phyloP scores from a whole-genome alignment of 2,888 invertebrate genomes.

The Julus scandinavius region DNA sequence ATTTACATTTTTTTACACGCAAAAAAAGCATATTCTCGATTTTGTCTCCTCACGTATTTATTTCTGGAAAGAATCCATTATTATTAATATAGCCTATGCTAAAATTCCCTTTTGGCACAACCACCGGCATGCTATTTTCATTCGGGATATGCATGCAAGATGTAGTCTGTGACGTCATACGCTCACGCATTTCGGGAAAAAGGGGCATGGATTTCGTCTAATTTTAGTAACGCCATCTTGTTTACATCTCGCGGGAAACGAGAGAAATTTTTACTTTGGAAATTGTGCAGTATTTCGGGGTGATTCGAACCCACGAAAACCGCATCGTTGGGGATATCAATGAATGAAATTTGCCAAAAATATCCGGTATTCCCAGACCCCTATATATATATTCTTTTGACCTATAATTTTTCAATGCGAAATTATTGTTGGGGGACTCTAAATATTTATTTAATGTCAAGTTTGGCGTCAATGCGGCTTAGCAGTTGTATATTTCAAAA shows the following conservation, averaged over 20 bases:
- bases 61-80: conserved; percentile 5
- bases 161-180: not conserved
- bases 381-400: not conserved
- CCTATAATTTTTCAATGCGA: not conserved
- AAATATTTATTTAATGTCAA: conserved; percentile 34
- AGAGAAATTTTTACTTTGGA: not conserved
- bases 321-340: not conserved
- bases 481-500: not conserved
- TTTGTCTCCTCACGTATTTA: not conserved
- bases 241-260: not conserved
- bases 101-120: conserved; percentile 18
- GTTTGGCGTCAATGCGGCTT: not conserved
- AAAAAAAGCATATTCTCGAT: not conserved
- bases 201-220: conserved; percentile 40
- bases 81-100: not conserved
- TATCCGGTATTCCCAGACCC: conserved; percentile 14
- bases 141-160: not conserved
- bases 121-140: not conserved
- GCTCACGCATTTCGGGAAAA: not conserved
- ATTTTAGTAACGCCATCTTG: not conserved
- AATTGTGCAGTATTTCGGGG: not conserved
- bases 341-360: not conserved
- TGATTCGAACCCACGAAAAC: conserved; percentile 17
- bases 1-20: not conserved
- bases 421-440: not conserved